Base-by-base conservation (phyloP, 2,888 invertebrate genomes). In the Pollenia amentaria region DNA sequence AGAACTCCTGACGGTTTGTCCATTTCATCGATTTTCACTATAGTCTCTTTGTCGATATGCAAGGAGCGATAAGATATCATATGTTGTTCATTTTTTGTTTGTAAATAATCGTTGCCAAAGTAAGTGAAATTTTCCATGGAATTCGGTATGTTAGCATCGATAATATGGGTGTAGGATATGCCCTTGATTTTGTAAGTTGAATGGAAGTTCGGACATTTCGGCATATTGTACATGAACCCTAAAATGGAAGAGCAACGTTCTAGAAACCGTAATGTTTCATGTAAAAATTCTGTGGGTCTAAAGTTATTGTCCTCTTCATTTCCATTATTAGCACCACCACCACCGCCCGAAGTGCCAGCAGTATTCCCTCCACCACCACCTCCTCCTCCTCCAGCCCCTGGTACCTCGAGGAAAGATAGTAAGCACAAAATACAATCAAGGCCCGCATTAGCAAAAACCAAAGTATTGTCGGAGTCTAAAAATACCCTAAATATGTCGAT, bases 401-500 rank as follows among this genome's bases (percentile, higher is more conserved):
- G 89, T 67, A 93, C 93, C 87, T 93, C 93, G 82, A 93, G 87
- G 89, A 95, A 95, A 38, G 96, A 96, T 48, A 99, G 94, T 11
- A 99, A 94, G 93, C 99, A 99, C 6, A 98, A 94, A 79, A 99
- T 98, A 91, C 98, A 99, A 92, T 99, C 99, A 9, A 98, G 95
- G 6, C 98, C 98, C 16, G 98, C 98, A 92, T 98, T 98, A 3
- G 98, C 97, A 92, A 99, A 98, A 1, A 99, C 98, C 75, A 97
- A 94, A 16, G 98, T 97, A 91, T 99, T 98, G 91, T 99, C 98
- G 16, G 98, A 98, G 88, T 96, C 96, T 3, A 99, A 95, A 92
- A 99, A 99, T 38, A 98, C 97, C 91, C 97, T 96, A 91, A 99
- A 99, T 73, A 99, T 98, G 93, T 99, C 99, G 76, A 97, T 94